Evolutionary conservation across 2,888 invertebrate species (phyloP).

Genomic region (Xanthorhoe designata): DNA sequence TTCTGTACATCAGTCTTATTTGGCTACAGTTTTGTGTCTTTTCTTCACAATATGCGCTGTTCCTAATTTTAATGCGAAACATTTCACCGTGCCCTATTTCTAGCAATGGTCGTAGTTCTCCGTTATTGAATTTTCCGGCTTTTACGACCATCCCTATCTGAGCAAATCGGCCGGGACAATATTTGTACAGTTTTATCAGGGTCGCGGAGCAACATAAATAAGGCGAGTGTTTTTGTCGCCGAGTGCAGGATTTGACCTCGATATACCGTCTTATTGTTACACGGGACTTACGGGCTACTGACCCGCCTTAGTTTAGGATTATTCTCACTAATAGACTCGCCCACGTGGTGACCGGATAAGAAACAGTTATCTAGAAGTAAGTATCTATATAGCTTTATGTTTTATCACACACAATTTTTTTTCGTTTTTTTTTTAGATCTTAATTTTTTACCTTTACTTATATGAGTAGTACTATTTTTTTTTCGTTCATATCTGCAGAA

Average conservation of each 20-base stretch:
- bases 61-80: background rate
- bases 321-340: background rate
- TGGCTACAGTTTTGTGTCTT: background rate
- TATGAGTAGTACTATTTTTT: too few relatives aligned
- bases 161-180: constrained; percentile 29
- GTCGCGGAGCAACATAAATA: constrained; percentile 45
- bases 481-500: too few relatives aligned
- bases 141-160: constrained; percentile 4
- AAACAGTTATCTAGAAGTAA: too few relatives aligned
- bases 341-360: background rate
- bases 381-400: too few relatives aligned
- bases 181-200: constrained; percentile 47
- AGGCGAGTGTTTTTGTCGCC: constrained; percentile 41
- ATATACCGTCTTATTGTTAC: constrained; percentile 15
- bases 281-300: background rate
- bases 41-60: too few relatives aligned
- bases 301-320: background rate
- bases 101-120: background rate
- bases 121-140: constrained; percentile 9
- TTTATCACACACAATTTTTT: too few relatives aligned
- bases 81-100: background rate
- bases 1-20: too few relatives aligned
- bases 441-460: too few relatives aligned
- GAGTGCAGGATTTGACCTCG: constrained; percentile 37
- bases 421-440: too few relatives aligned